Conservation (phyloP, 1,140 invertebrate species). For the Aphelenchoides besseyi region DNA sequence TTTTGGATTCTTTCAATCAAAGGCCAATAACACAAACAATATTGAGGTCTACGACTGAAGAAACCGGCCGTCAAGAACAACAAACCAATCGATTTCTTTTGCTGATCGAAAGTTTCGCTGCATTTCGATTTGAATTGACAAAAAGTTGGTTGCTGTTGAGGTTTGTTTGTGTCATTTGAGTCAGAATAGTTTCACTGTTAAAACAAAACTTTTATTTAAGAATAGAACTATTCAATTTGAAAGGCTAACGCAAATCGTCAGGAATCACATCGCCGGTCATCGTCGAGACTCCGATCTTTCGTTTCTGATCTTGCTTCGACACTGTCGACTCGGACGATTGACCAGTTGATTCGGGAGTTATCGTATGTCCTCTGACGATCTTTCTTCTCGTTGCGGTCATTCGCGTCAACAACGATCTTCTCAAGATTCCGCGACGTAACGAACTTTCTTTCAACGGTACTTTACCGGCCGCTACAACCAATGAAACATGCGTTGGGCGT, state of each 20-base stretch:
- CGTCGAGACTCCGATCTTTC: background rate
- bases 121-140: background rate
- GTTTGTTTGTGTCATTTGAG: background rate
- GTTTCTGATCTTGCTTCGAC: background rate
- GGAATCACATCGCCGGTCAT: background rate
- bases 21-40: no score
- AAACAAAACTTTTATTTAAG: background rate
- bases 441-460: background rate
- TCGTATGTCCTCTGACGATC: background rate
- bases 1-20: no score
- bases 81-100: background rate
- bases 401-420: background rate
- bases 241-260: background rate
- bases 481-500: background rate
- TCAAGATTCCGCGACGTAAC: background rate
- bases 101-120: background rate
- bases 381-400: background rate
- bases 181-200: background rate
- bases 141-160: no score
- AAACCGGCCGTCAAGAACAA: no score
- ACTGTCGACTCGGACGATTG: background rate
- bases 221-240: background rate
- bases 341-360: background rate
- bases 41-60: no score
- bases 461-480: background rate